phyloP scores from a whole-genome alignment of 2,113 vertebrate species.

The Garra rufa region DNA sequence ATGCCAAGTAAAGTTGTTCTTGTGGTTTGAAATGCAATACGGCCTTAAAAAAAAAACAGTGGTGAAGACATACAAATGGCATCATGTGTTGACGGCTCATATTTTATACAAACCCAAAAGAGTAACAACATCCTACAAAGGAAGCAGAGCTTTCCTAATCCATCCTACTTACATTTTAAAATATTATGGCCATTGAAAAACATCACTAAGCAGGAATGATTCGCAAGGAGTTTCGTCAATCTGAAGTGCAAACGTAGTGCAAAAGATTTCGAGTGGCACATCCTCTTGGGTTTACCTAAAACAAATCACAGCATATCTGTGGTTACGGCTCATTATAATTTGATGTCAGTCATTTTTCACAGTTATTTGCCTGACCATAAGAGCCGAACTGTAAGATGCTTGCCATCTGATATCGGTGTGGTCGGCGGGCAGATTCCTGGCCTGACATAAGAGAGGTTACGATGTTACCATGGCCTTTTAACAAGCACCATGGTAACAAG shows the following conservation, averaged over 20 bases:
- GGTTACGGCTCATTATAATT: neutral
- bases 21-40: slow-evolving; percentile 1
- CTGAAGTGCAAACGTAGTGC: neutral
- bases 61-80: neutral
- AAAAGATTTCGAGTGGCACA: neutral
- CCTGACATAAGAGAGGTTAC: slow-evolving; percentile 28
- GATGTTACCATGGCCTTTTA: slow-evolving; percentile 12
- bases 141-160: neutral
- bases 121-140: neutral
- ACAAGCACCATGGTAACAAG: slow-evolving; percentile 8
- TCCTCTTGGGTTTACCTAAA: neutral
- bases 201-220: neutral
- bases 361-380: neutral
- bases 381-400: neutral
- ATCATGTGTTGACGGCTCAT: neutral
- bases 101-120: neutral
- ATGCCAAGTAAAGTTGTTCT: neutral
- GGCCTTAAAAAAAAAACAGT: neutral
- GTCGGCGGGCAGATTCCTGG: slow-evolving; percentile 4
- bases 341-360: neutral
- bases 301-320: neutral
- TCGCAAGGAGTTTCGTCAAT: too few species aligned
- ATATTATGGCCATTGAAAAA: neutral
- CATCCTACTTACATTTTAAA: neutral
- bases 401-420: slow-evolving; percentile 1